Evolutionary conservation across 2,888 invertebrate species (phyloP).

Genomic region (Cosmia pyralina): DNA sequence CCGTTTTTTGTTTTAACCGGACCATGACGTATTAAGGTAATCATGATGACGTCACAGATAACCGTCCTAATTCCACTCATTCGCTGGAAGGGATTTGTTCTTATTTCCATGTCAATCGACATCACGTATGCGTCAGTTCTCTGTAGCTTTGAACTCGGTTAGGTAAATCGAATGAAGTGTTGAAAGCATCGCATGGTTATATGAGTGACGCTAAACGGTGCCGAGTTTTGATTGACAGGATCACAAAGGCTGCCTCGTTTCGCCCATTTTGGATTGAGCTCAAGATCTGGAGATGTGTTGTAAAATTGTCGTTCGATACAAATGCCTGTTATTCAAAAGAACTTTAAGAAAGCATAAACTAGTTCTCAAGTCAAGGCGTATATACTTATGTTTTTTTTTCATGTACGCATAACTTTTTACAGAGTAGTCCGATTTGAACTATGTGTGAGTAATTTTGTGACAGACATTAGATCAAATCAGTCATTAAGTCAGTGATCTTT

Average conservation of each 20-base stretch:
- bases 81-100: not conserved
- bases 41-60: constrained; percentile 7
- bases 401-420: no score
- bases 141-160: constrained; percentile 21
- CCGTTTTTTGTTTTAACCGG: not conserved
- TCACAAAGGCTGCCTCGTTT: not conserved
- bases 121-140: not conserved
- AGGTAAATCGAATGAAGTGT: constrained; percentile 25
- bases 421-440: no score
- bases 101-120: not conserved
- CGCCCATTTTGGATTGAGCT: not conserved
- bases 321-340: not conserved
- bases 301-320: not conserved
- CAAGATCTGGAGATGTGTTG: no score
- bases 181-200: not conserved
- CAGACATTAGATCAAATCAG: not conserved
- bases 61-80: not conserved
- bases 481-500: not conserved
- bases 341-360: not conserved
- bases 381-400: no score
- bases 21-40: not conserved
- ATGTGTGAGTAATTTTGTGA: not conserved
- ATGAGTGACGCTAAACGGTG: not conserved
- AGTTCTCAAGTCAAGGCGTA: no score
- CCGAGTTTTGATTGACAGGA: constrained; percentile 2